These are phyloP conservation scores for Macaria notata DNA, from an alignment of 2,888 invertebrate genomes.

Conservation along the genomic window DNA sequence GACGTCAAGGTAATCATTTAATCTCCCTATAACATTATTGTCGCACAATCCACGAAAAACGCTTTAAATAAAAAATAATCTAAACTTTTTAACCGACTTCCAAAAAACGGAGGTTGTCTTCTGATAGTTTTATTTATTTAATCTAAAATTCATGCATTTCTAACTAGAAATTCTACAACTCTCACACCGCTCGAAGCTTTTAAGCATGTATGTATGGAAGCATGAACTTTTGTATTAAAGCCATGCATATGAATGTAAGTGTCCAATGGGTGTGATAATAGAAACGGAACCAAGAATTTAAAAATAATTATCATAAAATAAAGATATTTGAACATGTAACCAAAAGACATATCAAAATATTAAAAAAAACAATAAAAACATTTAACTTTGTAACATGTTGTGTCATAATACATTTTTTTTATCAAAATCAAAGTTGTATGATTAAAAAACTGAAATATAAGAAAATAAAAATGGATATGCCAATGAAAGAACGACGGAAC, in stretches of 20 bases:
- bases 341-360: background rate
- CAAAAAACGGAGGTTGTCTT: too few species aligned
- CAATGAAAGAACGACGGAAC: slow-evolving; percentile 35
- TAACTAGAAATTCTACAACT: slow-evolving; percentile 6
- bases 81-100: too few species aligned
- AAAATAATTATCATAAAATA: background rate
- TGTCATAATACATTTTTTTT: too few species aligned
- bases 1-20: too few species aligned
- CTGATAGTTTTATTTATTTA: too few species aligned
- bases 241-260: slow-evolving; percentile 38
- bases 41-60: too few species aligned
- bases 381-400: too few species aligned
- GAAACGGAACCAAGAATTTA: background rate
- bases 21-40: too few species aligned
- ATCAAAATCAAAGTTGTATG: background rate
- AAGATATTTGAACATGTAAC: background rate
- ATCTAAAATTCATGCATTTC: slow-evolving; percentile 25
- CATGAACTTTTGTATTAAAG: slow-evolving; percentile 36
- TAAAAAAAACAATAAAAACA: too few species aligned
- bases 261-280: slow-evolving; percentile 22
- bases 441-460: background rate
- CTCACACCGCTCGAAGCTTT: slow-evolving; percentile 46
- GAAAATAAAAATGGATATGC: slow-evolving; percentile 23
- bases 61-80: too few species aligned
- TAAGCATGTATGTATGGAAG: slow-evolving; percentile 51